These are phyloP conservation scores for Tenthredo amoena DNA, from an alignment of 2,888 invertebrate genomes.

Conservation along the genomic window DNA sequence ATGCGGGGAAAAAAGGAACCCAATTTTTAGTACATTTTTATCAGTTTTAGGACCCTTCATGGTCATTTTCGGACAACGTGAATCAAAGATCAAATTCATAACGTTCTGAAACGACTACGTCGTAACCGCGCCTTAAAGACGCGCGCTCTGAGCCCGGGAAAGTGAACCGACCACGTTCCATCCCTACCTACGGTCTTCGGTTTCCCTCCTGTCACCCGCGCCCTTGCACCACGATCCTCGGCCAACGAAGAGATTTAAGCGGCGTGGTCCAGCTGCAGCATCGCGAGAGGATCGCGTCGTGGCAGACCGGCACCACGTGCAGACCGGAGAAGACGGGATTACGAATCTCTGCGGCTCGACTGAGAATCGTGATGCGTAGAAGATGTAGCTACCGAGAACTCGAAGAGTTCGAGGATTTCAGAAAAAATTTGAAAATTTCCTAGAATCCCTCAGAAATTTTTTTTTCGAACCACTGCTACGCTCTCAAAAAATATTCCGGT, in stretches of 20 bases:
- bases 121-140: conserved; percentile 76
- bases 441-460: background rate
- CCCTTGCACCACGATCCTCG: conserved; percentile 62
- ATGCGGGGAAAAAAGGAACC: background rate
- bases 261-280: conserved; percentile 46
- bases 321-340: conserved; percentile 9
- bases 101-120: background rate
- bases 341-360: background rate
- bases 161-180: conserved; percentile 78
- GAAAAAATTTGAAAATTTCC: background rate
- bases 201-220: conserved; percentile 53
- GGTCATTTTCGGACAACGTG: background rate
- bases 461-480: background rate
- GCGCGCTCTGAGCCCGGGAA: conserved; percentile 74
- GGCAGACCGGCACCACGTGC: conserved; percentile 31
- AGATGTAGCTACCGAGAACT: background rate
- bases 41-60: background rate
- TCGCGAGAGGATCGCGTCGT: conserved; percentile 4
- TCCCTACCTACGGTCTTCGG: conserved; percentile 70
- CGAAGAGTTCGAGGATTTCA: background rate
- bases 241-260: conserved; percentile 22
- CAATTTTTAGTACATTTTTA: background rate
- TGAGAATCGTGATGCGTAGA: background rate
- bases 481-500: no score
- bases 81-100: background rate